Evolutionary conservation across 1,140 invertebrate species (phyloP).

Genomic region (Plectrocnemia conspersa): DNA sequence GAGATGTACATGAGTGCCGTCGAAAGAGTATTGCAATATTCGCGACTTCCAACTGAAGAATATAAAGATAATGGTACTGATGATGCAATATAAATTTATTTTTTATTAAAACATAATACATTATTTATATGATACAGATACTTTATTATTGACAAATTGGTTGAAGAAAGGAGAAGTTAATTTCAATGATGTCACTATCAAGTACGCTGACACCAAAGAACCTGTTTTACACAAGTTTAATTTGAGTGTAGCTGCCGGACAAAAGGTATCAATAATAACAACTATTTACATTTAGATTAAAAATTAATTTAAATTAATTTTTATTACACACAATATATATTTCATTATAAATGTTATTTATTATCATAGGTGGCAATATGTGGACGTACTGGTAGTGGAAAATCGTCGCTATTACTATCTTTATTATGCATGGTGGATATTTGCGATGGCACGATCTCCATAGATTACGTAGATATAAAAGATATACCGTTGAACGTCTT

Average conservation of each 20-base stretch:
- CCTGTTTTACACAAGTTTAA: conserved; percentile 62
- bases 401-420: conserved; percentile 69
- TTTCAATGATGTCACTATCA: conserved; percentile 64
- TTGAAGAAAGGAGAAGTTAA: conserved; percentile 64
- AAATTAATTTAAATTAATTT: background rate
- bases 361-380: conserved; percentile 66
- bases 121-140: conserved; percentile 43
- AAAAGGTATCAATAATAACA: conserved; percentile 55
- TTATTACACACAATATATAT: conserved; percentile 3
- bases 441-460: conserved; percentile 58
- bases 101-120: too few species aligned
- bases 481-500: conserved; percentile 64
- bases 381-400: conserved; percentile 75
- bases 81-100: too few species aligned
- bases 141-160: conserved; percentile 57
- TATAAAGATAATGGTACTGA: conserved; percentile 50
- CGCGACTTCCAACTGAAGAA: conserved; percentile 54
- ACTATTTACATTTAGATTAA: background rate
- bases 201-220: conserved; percentile 57
- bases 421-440: conserved; percentile 64
- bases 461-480: conserved; percentile 64
- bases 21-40: conserved; percentile 64
- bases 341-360: conserved; percentile 11
- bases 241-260: conserved; percentile 58
- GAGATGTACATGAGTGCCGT: conserved; percentile 77